phyloP scores from a whole-genome alignment of 2,888 invertebrate species.

The Pediacus dermestoides region DNA sequence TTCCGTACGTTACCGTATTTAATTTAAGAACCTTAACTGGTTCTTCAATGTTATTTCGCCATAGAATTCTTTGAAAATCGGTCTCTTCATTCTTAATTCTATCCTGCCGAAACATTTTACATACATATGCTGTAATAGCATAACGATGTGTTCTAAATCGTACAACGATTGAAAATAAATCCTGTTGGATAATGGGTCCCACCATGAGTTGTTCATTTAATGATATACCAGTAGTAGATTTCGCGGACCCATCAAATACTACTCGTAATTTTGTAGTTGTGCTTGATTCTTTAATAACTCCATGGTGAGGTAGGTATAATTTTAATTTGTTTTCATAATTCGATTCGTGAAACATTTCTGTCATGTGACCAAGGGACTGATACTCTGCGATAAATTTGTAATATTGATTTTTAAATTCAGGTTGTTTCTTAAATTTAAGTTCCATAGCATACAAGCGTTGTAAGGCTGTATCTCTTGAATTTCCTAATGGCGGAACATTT shows the following conservation, averaged over 20 bases:
- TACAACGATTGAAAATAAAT: slow-evolving; percentile 32
- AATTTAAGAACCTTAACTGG: slow-evolving; percentile 3
- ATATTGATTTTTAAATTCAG: not conserved
- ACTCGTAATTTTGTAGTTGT: slow-evolving; percentile 36
- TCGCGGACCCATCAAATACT: slow-evolving; percentile 36
- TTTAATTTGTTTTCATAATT: too few species aligned
- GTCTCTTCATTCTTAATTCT: too few species aligned
- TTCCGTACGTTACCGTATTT: slow-evolving; percentile 14
- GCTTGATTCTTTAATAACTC: slow-evolving; percentile 33
- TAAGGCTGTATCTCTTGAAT: slow-evolving; percentile 2
- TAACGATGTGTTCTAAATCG: slow-evolving; percentile 25
- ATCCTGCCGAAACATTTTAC: slow-evolving; percentile 29
- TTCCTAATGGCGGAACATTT: too few species aligned
- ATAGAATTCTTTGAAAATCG: slow-evolving; percentile 1
- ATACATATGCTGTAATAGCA: slow-evolving; percentile 27
- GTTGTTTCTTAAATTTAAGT: not conserved
- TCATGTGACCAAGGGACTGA: not conserved
- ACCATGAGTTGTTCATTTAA: slow-evolving; percentile 37
- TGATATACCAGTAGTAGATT: slow-evolving; percentile 29
- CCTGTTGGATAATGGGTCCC: slow-evolving; percentile 37
- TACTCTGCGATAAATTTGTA: not conserved
- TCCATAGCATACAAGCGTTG: not conserved
- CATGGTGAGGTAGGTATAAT: slow-evolving; percentile 40
- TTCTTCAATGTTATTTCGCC: not conserved
- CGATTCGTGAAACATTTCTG: not conserved